A percentile compares a stretch with the other conserved stretches of the same genome.
phyloP scores from a whole-genome alignment of 1,140 invertebrate species.

The Coelopa frigida region DNA sequence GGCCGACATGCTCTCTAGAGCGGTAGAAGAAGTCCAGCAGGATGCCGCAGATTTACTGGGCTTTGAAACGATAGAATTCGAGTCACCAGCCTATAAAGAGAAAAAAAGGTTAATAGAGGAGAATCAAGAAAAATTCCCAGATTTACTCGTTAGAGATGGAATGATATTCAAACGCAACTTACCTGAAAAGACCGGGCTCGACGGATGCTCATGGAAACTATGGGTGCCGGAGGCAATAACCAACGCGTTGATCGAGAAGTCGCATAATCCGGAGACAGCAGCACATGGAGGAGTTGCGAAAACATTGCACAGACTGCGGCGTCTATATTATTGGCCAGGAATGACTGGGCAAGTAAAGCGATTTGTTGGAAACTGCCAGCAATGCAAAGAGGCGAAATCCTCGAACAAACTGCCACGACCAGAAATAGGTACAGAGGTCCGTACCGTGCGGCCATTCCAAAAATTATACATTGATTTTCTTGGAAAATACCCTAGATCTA shows the following conservation, averaged over 20 bases:
- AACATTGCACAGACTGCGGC: not conserved
- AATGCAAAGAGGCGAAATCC: constrained; percentile 3
- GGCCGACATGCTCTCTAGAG: constrained; percentile 3
- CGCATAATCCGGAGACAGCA: not conserved
- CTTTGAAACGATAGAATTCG: not conserved
- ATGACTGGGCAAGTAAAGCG: not conserved
- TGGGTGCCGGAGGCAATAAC: not conserved
- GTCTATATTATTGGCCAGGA: constrained; percentile 8
- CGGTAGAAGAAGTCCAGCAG: not conserved
- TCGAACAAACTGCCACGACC: constrained; percentile 3
- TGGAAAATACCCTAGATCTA: constrained; percentile 12
- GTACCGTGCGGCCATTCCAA: constrained; percentile 13
- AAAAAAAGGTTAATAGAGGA: not conserved
- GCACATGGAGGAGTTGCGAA: constrained; percentile 7
- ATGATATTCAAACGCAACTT: not conserved
- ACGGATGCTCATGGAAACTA: constrained; percentile 1
- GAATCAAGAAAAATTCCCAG: constrained; percentile 1
- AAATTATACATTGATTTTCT: constrained; percentile 15
- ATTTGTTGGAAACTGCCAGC: constrained; percentile 1
- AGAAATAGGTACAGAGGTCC: constrained; percentile 2
- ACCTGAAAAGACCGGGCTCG: not conserved
- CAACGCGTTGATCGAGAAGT: not conserved
- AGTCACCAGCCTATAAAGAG: not conserved
- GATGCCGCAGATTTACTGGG: not conserved
- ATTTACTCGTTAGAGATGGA: not conserved